Conservation (phyloP, 2,113 vertebrate genomes). For the Vulpes lagopus region DNA sequence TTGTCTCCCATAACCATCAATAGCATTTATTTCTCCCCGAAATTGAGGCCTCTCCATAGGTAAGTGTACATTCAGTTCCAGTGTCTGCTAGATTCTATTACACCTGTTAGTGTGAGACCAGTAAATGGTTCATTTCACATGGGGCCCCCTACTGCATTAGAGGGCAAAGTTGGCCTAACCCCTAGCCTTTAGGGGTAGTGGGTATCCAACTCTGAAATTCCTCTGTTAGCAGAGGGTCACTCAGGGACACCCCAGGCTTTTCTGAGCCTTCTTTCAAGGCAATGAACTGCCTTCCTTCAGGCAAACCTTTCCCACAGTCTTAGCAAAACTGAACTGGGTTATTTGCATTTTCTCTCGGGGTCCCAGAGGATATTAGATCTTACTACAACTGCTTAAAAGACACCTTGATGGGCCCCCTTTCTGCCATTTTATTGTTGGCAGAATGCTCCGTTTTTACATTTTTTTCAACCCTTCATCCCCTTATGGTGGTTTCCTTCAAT, state of each 20-base stretch:
- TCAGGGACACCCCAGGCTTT: background rate
- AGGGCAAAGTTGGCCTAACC: background rate
- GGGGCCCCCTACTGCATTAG: background rate
- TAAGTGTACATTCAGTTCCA: background rate
- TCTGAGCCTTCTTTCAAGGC: background rate
- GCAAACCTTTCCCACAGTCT: background rate
- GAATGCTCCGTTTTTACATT: background rate
- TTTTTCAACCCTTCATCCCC: background rate
- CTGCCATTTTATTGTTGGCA: background rate
- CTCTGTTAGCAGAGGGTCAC: background rate
- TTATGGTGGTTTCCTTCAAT: background rate
- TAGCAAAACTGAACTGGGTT: background rate
- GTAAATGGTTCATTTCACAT: background rate
- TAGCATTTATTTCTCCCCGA: background rate
- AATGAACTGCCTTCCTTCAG: background rate
- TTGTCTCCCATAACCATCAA: background rate
- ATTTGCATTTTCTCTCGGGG: background rate
- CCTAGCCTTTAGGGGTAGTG: background rate
- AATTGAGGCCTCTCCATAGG: background rate
- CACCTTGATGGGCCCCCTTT: background rate
- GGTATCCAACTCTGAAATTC: background rate
- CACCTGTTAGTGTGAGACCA: background rate
- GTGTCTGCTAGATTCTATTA: background rate
- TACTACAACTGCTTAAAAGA: background rate
- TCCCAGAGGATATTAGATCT: background rate